Base-by-base conservation (phyloP, 2,888 invertebrate genomes). In the Drosophila siamana region DNA sequence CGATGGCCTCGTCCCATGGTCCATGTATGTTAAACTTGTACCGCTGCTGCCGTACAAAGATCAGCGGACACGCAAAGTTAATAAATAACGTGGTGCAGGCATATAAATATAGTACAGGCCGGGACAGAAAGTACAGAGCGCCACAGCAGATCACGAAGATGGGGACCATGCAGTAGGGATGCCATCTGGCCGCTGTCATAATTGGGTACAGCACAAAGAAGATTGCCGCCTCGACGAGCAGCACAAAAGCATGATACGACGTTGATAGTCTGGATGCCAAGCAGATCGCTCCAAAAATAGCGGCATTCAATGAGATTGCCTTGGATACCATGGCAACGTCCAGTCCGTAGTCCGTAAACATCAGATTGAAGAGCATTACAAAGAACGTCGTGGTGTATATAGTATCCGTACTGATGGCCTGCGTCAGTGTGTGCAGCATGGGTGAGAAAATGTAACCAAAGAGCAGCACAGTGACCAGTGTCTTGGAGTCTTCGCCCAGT, bases 1-100 rank as follows among this genome's bases (percentile, higher is more conserved):
- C 95, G 80, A 97, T 93, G 9, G 99, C 99, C 91, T 99, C 99
- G 92, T 99, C 99, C 99, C 99, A 99, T 0, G 99, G 99, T 0
- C 99, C 99, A 92, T 98, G 96, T 71, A 98, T 98, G 92, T 98
- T 99, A 86, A 96, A 95, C 89, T 97, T 98, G 90, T 95, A 95
- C 36, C 93, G 94, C 89, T 97, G 96, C 93, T 95, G 96, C 55
- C 92, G 93, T 0, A 96, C 94, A 92, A 97, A 98, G 90, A 95
- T 94, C 2, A 94, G 90, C 0, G 97, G 97, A 89, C 96, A 97
- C 51, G 95, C 92, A 8, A 96, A 89, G 89, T 95, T 95, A 36
- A 97, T 93, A 85, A 96, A 94, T 8, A 94, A 70, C 7, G 95
- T 93, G 41, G 94, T 91, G 6, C 93, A 85, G 4, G 95, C 80